These are phyloP conservation scores for Archaeoteleia sp. DNA, from an alignment of 2,888 invertebrate species.

Conservation along the genomic window DNA sequence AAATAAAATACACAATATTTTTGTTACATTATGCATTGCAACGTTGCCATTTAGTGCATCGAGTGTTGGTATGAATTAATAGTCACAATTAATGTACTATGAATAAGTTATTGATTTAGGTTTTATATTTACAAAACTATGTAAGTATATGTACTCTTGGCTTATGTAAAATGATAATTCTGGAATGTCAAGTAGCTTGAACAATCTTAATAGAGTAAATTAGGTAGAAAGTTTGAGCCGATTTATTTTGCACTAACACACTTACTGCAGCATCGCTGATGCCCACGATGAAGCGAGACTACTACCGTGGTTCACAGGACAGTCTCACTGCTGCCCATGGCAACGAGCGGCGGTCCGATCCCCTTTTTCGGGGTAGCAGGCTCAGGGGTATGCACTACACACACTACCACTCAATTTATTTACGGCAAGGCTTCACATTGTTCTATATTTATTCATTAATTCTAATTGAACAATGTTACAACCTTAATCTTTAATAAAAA, in stretches of 20 bases:
- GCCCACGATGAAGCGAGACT: constrained; percentile 88
- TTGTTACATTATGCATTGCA: too few relatives aligned
- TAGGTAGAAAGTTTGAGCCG: constrained; percentile 67
- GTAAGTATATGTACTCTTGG: too few relatives aligned
- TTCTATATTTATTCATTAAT: background rate
- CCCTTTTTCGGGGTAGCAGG: constrained; percentile 83
- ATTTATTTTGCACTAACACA: constrained; percentile 71
- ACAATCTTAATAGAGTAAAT: constrained; percentile 34
- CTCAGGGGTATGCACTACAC: constrained; percentile 74
- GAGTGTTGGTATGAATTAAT: too few relatives aligned
- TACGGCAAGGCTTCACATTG: background rate
- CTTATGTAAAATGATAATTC: too few relatives aligned
- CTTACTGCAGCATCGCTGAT: constrained; percentile 75
- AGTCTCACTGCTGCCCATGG: constrained; percentile 83
- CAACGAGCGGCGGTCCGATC: constrained; percentile 77
- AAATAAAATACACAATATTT: too few relatives aligned
- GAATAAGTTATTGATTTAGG: too few relatives aligned
- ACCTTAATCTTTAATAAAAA: constrained; percentile 1
- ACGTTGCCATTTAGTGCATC: too few relatives aligned
- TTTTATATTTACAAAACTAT: too few relatives aligned
- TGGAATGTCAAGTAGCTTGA: background rate
- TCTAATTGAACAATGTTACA: background rate
- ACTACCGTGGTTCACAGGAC: constrained; percentile 94
- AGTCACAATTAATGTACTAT: too few relatives aligned
- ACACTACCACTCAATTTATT: constrained; percentile 58